Conservation (phyloP, 2,113 vertebrate genomes). For the Catharus fuscescens region DNA sequence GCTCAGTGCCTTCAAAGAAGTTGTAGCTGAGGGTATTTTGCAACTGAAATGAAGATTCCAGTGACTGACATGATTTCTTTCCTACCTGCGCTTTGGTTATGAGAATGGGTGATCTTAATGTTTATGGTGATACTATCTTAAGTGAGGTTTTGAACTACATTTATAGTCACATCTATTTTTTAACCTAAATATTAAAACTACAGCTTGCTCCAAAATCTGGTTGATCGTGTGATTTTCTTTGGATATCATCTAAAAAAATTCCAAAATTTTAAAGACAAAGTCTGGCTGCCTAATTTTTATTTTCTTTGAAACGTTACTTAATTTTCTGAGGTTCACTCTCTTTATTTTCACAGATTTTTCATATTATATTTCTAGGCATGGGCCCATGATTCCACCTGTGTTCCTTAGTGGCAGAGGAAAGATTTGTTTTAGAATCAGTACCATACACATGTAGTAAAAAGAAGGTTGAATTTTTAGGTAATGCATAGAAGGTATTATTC, state of each 20-base stretch:
- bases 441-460: background rate
- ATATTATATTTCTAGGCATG: background rate
- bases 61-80: background rate
- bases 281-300: background rate
- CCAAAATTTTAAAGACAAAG: background rate
- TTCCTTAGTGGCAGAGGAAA: background rate
- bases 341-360: background rate
- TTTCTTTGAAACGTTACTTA: background rate
- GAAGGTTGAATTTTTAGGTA: background rate
- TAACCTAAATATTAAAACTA: background rate
- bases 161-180: background rate
- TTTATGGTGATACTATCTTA: background rate
- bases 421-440: background rate
- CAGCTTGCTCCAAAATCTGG: background rate
- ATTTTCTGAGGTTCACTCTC: background rate
- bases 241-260: background rate
- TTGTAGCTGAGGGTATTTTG: background rate
- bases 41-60: background rate
- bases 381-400: background rate
- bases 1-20: background rate
- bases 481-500: background rate
- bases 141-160: background rate
- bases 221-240: background rate
- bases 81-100: background rate
- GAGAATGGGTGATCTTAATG: background rate